Percentiles rank a stretch among this genome's conserved stretches.
Evolutionary conservation across 2,888 invertebrate species (phyloP).

Genomic region (Tetrapedia diversipes): DNA sequence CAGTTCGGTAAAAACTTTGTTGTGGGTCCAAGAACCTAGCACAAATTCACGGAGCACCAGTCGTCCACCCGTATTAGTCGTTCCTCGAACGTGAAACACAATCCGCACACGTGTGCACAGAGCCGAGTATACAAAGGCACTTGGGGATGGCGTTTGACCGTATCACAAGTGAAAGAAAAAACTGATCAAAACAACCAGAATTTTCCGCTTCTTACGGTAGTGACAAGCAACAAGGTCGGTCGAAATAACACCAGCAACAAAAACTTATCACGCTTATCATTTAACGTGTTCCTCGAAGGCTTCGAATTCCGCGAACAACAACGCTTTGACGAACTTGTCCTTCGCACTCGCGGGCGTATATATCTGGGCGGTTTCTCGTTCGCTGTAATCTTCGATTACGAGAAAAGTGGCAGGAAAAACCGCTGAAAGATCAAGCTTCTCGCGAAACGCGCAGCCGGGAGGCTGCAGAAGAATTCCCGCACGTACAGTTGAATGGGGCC

Average conservation of each 20-base stretch:
- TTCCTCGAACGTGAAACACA: slow-evolving; percentile 7
- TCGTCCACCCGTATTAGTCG: slow-evolving; percentile 7
- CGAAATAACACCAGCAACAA: neutral
- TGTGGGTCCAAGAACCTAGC: neutral
- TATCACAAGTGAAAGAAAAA: neutral
- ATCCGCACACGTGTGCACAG: slow-evolving; percentile 18
- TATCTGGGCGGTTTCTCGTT: neutral
- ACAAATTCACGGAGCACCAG: neutral
- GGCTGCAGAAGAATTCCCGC: slow-evolving; percentile 25
- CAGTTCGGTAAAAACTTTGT: neutral
- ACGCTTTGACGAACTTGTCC: neutral
- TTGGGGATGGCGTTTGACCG: neutral
- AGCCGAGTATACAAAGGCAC: neutral
- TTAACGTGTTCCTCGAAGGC: slow-evolving; percentile 1
- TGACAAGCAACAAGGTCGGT: slow-evolving; percentile 14
- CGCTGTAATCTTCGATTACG: slow-evolving; percentile 11
- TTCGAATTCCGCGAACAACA: neutral
- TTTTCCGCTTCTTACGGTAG: slow-evolving; percentile 11
- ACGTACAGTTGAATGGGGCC: slow-evolving; percentile 51
- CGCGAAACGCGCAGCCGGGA: slow-evolving; percentile 1
- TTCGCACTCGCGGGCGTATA: neutral
- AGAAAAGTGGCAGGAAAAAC: neutral
- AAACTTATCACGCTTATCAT: slow-evolving; percentile 1
- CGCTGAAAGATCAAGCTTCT: slow-evolving; percentile 9
- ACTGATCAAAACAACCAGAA: too few species aligned